phyloP scores from a whole-genome alignment of 1,140 invertebrate species.

The Pseudoatta argentina region DNA sequence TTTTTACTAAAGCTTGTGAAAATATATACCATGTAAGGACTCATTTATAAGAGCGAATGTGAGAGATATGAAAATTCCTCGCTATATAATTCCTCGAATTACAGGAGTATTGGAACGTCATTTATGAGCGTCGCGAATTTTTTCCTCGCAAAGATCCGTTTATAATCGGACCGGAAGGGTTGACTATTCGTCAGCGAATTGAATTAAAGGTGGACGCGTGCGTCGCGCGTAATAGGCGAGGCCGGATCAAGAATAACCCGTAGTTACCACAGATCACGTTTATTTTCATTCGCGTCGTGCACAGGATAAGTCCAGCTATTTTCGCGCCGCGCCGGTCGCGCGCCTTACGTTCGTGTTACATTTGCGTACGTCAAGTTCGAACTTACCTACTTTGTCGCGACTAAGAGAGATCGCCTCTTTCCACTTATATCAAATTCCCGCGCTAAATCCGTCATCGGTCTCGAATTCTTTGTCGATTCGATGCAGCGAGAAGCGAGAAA shows the following conservation, averaged over 20 bases:
- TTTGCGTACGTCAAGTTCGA: conserved; percentile 66
- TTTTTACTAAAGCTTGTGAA: not conserved
- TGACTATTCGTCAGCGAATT: conserved; percentile 16
- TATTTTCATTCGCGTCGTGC: conserved; percentile 76
- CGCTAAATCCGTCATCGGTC: conserved; percentile 35
- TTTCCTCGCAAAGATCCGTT: not conserved
- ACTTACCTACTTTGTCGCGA: conserved; percentile 45
- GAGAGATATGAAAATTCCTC: conserved; percentile 1
- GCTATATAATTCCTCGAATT: not conserved
- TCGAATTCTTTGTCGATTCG: conserved; percentile 10
- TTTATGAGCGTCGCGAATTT: not conserved
- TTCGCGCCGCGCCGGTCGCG: conserved; percentile 71
- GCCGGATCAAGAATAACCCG: conserved; percentile 72
- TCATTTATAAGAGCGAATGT: not conserved
- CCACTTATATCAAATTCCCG: conserved; percentile 45
- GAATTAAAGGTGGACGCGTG: conserved; percentile 54
- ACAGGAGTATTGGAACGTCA: too few relatives aligned
- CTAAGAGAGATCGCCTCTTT: conserved; percentile 10
- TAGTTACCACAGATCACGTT: conserved; percentile 76
- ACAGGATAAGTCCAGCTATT: conserved; percentile 79
- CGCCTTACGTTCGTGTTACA: conserved; percentile 38
- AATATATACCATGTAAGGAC: not conserved
- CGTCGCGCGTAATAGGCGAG: conserved; percentile 58
- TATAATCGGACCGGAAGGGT: not conserved
- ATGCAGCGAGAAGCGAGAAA: not conserved